Evolutionary conservation across 2,113 vertebrate genomes (phyloP).

Genomic region (Zosterops japonicus): DNA sequence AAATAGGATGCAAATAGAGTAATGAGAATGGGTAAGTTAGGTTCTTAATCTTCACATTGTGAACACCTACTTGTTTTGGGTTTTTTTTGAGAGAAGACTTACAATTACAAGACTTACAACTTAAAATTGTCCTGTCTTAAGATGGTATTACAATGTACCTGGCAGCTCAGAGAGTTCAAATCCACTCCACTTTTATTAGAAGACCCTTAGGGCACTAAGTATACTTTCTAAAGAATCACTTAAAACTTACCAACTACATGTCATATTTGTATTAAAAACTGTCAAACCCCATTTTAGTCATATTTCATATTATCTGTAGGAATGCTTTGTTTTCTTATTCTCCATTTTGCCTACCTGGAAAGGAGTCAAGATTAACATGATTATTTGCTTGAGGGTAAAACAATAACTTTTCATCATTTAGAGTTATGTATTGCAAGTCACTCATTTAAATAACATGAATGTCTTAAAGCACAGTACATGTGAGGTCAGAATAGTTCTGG

Average conservation of each 20-base stretch:
- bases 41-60: slow-evolving; percentile 18
- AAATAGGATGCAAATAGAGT: slow-evolving; percentile 7
- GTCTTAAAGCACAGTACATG: slow-evolving; percentile 23
- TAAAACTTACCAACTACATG: slow-evolving; percentile 23
- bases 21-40: slow-evolving; percentile 17
- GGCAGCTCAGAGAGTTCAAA: neutral
- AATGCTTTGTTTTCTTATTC: slow-evolving; percentile 24
- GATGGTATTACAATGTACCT: slow-evolving; percentile 21
- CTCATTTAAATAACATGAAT: slow-evolving; percentile 54
- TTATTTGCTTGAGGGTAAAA: slow-evolving; percentile 43
- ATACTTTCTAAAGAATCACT: neutral
- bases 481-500: slow-evolving; percentile 42
- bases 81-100: neutral
- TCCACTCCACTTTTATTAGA: slow-evolving; percentile 14
- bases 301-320: slow-evolving; percentile 13
- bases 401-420: slow-evolving; percentile 50
- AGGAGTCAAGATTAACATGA: slow-evolving; percentile 30
- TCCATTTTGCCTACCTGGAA: slow-evolving; percentile 8
- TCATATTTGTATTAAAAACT: slow-evolving; percentile 22
- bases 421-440: slow-evolving; percentile 35
- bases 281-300: neutral
- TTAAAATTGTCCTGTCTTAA: neutral
- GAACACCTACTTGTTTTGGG: neutral
- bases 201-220: slow-evolving; percentile 13
- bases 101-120: neutral